A percentile compares a stretch with the other conserved stretches of the same genome.
Evolutionary conservation across 2,797 vertebrate genomes (phyloP).

Genomic region (Siniperca scherzeri): DNA sequence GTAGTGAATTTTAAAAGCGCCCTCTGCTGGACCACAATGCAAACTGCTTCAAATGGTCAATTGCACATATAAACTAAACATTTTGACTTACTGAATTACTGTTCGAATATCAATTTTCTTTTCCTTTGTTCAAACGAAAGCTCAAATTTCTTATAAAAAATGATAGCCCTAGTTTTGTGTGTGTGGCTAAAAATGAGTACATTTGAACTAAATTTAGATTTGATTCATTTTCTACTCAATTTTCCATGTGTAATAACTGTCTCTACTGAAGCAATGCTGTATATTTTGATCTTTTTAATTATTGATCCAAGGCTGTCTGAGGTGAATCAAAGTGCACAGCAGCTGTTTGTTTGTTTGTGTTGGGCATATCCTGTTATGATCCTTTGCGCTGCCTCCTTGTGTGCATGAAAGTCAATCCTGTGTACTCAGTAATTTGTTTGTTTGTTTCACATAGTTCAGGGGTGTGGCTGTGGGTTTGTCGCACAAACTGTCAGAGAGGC

Average conservation of each 20-base stretch:
- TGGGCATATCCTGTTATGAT: conserved; percentile 38
- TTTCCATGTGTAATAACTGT: not conserved
- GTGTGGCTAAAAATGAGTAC: not conserved
- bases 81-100: too few relatives aligned
- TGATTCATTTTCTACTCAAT: too few relatives aligned
- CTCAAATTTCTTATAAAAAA: not conserved
- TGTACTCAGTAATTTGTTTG: conserved; percentile 19
- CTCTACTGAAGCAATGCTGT: not conserved
- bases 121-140: not conserved
- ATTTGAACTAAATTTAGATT: not conserved
- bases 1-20: too few relatives aligned
- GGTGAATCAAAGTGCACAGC: conserved; percentile 18
- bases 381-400: not conserved
- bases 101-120: too few relatives aligned
- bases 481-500: conserved; percentile 19
- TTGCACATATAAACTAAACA: not conserved
- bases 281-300: conserved; percentile 21
- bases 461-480: conserved; percentile 41
- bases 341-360: conserved; percentile 36
- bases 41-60: not conserved
- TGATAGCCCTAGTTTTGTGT: not conserved
- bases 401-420: conserved; percentile 2
- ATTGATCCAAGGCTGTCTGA: conserved; percentile 27
- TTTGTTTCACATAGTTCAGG: conserved; percentile 12
- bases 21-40: not conserved